Evolutionary conservation across 2,797 vertebrate species (phyloP).

Genomic region (Danio tinwini): DNA sequence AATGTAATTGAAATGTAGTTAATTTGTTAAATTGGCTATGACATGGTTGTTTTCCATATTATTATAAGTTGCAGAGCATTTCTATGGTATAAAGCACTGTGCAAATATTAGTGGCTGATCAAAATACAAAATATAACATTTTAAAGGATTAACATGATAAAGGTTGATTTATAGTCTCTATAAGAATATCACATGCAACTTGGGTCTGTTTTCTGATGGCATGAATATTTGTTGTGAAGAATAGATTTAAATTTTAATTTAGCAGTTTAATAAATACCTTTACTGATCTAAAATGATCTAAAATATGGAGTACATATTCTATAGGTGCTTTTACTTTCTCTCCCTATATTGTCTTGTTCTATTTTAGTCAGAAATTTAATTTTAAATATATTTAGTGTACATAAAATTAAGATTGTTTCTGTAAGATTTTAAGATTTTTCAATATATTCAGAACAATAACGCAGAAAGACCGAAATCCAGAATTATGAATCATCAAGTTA

Average conservation of each 20-base stretch:
- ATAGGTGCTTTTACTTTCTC: background rate
- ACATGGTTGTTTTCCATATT: no score
- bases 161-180: no score
- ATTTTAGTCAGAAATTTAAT: background rate
- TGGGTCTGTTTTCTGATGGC: background rate
- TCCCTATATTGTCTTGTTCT: no score
- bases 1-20: no score
- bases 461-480: background rate
- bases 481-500: no score
- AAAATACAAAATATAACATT: no score
- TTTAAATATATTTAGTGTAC: background rate
- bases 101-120: no score
- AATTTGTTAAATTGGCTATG: no score
- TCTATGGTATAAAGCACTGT: no score
- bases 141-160: no score
- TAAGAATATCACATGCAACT: background rate
- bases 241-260: background rate
- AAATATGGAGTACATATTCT: background rate
- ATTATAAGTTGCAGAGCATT: no score
- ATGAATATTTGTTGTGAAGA: background rate
- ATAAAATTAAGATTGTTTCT: background rate
- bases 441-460: background rate
- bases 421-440: background rate
- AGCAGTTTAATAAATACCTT: background rate
- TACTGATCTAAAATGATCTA: background rate